A percentile compares a stretch with the other conserved stretches of the same genome.
phyloP scores from a whole-genome alignment of 2,113 vertebrate species.

The Lasiurus borealis region DNA sequence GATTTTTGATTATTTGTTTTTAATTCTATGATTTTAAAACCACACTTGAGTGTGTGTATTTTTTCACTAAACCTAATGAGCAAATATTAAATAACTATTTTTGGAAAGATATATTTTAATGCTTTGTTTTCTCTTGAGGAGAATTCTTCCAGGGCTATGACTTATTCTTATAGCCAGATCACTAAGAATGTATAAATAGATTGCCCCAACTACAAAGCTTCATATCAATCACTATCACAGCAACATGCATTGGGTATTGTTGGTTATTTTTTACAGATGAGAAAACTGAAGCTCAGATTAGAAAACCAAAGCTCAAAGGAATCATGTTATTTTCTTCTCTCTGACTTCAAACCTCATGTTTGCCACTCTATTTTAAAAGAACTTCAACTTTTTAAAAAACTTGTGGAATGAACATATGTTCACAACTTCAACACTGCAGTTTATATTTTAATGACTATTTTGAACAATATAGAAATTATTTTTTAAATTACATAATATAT shows the following conservation, averaged over 20 bases:
- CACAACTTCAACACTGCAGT: not conserved
- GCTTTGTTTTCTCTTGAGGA: not conserved
- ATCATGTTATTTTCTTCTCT: not conserved
- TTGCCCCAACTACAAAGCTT: not conserved
- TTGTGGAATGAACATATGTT: not conserved
- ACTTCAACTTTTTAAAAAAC: not conserved
- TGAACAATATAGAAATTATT: not conserved
- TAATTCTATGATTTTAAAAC: not conserved
- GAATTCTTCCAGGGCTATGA: not conserved
- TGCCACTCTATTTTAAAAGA: not conserved
- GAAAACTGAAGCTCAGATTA: not conserved
- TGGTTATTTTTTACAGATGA: not conserved
- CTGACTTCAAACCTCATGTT: not conserved
- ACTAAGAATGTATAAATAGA: not conserved
- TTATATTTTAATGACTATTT: not conserved
- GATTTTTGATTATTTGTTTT: no score
- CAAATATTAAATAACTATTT: conserved; percentile 7
- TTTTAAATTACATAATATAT: not conserved
- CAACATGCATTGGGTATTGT: not conserved
- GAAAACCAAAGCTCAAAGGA: not conserved
- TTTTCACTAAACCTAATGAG: not conserved
- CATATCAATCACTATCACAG: not conserved
- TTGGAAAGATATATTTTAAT: not conserved
- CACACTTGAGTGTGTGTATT: not conserved
- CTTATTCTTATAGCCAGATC: not conserved